Evolutionary conservation across 1,140 invertebrate species (phyloP), one percentile per base, ranked within the genome.

Genomic region (Drosophila littoralis): DNA sequence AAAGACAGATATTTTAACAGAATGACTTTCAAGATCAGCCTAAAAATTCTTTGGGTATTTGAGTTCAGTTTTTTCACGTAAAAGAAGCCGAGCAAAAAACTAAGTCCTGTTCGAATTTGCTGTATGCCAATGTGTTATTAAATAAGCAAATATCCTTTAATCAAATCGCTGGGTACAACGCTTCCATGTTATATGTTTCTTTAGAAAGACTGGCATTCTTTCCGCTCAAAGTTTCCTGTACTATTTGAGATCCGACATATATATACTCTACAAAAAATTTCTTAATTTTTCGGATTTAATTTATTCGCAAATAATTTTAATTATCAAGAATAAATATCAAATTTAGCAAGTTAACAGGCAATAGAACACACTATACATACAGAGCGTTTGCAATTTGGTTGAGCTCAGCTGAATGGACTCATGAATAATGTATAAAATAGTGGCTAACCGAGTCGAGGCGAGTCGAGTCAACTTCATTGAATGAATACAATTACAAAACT

Each of bases 401-500:
- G 43, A 69, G 57, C 64, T 52, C 48, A 60, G 51, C 55, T 61
- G 38, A 50, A 64, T 28, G 52, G 59, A 60, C 60, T 75, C 61
- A 83, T 86, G 82, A 86, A 86, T 86, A 86, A 86, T 88, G 76
- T 83, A 88, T 88, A 65, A 54, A 67, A 60, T 59, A 52, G 70
- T 67, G 70, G 63, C 35, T 35, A 55, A 42, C 35, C 13, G 59
- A 36, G 51, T 35, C 50, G 13, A 33, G 48, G 7, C 45, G 36
- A 61, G 69, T 52, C 40, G 54, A 67, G 59, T 57, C 52, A 68
- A 88, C 82, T 82, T 83, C 79, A 88, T 88, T 83, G 76, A 88
- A 83, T 88, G 84, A 83, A 88, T 89, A 88, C 83, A 88, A 88
- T 89, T 88, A 77, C 69, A 67, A 82, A 88, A 88, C 79, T 86